Conservation (phyloP, 2,888 invertebrate genomes). For the Eupithecia subfuscata region DNA sequence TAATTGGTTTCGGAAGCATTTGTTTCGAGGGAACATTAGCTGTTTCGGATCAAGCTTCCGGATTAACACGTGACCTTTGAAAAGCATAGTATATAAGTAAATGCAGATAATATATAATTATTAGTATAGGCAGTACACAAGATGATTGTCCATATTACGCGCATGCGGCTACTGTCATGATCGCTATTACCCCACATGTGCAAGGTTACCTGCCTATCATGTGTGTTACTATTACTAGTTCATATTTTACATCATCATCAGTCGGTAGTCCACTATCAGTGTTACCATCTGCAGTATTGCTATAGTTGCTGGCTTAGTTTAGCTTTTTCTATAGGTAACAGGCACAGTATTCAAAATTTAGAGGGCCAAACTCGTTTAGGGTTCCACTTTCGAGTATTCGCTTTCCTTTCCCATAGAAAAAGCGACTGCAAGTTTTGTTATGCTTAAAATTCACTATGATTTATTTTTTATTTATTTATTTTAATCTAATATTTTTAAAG, state of each 20-base stretch:
- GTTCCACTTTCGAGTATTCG: not conserved
- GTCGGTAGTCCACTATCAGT: not conserved
- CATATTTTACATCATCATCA: not conserved
- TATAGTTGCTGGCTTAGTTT: not conserved
- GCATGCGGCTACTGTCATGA: constrained; percentile 14
- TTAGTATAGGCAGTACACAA: not conserved
- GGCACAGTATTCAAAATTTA: not conserved
- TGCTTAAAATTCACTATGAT: not conserved
- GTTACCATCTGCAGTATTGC: not conserved
- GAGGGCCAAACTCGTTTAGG: not conserved
- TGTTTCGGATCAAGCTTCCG: not conserved
- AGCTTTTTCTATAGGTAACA: not conserved
- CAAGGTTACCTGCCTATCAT: constrained; percentile 17
- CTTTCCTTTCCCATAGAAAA: not conserved
- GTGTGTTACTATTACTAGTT: constrained; percentile 5
- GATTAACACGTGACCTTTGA: not conserved
- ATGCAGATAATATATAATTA: not conserved
- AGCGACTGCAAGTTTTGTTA: not conserved
- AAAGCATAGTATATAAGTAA: not conserved
- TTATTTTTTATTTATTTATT: not conserved
- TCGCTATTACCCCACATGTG: constrained; percentile 25
- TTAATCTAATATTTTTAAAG: too few relatives aligned
- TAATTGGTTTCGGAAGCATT: too few relatives aligned
- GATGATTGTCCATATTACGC: constrained; percentile 17
- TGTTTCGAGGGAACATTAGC: not conserved